Conservation (phyloP, 2,888 invertebrate species). For the Morpho helenor region DNA sequence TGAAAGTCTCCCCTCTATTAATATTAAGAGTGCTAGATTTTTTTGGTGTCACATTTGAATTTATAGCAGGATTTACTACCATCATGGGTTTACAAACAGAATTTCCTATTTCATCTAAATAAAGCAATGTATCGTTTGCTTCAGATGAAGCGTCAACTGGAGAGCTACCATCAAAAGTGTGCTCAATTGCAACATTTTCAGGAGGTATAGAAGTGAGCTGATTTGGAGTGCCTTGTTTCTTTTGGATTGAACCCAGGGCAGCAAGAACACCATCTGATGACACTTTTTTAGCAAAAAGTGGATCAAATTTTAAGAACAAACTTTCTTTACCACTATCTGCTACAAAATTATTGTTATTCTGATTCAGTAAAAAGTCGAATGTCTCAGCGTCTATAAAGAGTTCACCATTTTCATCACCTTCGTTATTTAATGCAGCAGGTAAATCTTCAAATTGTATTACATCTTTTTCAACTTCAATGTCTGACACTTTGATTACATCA, state of each 20-base stretch:
- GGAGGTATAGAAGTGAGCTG: conserved; percentile 31
- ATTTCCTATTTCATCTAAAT: conserved; percentile 39
- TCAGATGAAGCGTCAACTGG: conserved; percentile 33
- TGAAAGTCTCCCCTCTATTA: conserved; percentile 64
- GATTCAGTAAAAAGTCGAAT: conserved; percentile 65
- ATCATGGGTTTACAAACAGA: conserved; percentile 65
- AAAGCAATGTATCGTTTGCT: conserved; percentile 31
- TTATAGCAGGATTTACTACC: conserved; percentile 67
- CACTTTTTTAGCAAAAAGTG: conserved; percentile 61
- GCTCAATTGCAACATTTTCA: no score
- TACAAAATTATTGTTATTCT: conserved; percentile 57
- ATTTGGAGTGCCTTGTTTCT: conserved; percentile 55
- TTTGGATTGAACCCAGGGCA: conserved; percentile 49
- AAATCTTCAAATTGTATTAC: conserved; percentile 52
- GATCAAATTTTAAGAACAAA: conserved; percentile 69
- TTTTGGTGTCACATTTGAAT: conserved; percentile 50
- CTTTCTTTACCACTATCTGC: conserved; percentile 70
- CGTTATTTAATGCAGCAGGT: conserved; percentile 40
- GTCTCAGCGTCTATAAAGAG: conserved; percentile 71
- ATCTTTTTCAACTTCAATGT: conserved; percentile 40
- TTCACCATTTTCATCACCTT: conserved; percentile 51
- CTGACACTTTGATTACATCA: conserved; percentile 39
- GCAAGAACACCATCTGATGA: conserved; percentile 57
- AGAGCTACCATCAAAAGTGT: no score
- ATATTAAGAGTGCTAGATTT: conserved; percentile 51